A percentile compares a stretch with the other conserved stretches of the same genome.
These are phyloP conservation scores for Spheniscus humboldti DNA, from an alignment of 2,797 vertebrate genomes.

Conservation along the genomic window DNA sequence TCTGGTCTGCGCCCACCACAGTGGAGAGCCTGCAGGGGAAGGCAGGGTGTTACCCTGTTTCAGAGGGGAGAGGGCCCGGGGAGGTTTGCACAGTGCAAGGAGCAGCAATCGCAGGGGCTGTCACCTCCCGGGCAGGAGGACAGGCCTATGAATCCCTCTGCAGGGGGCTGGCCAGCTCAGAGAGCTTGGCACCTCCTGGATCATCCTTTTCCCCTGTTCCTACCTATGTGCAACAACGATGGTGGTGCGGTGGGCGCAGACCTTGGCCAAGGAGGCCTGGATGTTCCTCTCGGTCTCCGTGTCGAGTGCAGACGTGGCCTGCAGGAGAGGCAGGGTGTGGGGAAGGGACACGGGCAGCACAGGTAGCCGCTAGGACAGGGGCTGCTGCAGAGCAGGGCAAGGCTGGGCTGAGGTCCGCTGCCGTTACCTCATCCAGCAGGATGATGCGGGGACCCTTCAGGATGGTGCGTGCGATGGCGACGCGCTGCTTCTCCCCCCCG, in stretches of 20 bases:
- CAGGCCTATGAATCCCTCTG: background rate
- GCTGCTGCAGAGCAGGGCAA: background rate
- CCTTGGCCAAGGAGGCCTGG: slow-evolving; percentile 89
- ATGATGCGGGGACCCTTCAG: slow-evolving; percentile 92
- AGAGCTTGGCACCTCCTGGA: background rate
- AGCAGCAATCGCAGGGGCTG: background rate
- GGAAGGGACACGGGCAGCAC: background rate
- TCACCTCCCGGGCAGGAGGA: background rate
- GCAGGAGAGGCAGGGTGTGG: background rate
- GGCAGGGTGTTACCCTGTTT: background rate
- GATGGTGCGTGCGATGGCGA: slow-evolving; percentile 94
- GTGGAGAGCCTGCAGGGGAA: slow-evolving; percentile 85
- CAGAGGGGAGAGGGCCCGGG: background rate
- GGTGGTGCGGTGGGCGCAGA: slow-evolving; percentile 88
- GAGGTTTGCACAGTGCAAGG: background rate
- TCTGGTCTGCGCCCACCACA: slow-evolving; percentile 89
- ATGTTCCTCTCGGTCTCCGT: slow-evolving; percentile 95
- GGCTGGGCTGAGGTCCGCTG: background rate
- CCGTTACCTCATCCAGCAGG: slow-evolving; percentile 89
- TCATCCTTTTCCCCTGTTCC: background rate
- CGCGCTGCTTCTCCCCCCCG: slow-evolving; percentile 94
- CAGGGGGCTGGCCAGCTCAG: rapidly evolving
- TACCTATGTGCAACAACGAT: slow-evolving; percentile 95
- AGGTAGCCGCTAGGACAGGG: background rate
- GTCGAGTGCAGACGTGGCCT: slow-evolving; percentile 95